Evolutionary conservation across 2,797 vertebrate genomes (phyloP).

Genomic region (Pterois miles): DNA sequence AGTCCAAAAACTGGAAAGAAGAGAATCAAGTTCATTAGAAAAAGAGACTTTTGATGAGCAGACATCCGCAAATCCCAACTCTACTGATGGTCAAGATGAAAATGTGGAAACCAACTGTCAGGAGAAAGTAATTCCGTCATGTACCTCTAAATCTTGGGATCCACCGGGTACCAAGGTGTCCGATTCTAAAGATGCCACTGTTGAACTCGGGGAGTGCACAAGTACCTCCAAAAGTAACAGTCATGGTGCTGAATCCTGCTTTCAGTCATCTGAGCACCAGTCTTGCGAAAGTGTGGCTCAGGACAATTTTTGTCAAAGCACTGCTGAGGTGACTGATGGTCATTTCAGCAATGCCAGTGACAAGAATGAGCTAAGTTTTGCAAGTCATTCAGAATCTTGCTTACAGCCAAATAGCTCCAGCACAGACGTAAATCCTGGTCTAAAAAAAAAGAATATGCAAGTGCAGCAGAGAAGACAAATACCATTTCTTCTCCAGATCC

Average conservation of each 20-base stretch:
- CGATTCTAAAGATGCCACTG: constrained; percentile 3
- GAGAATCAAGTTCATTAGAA: background rate
- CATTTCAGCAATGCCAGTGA: constrained; percentile 18
- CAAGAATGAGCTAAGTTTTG: constrained; percentile 49
- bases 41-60: constrained; percentile 11
- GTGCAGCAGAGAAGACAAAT: background rate
- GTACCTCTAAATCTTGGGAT: constrained; percentile 4
- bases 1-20: background rate
- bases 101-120: constrained; percentile 14
- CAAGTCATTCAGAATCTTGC: constrained; percentile 29
- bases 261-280: constrained; percentile 21
- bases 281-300: constrained; percentile 35
- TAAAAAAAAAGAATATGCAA: constrained; percentile 40
- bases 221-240: constrained; percentile 17
- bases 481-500: background rate
- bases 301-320: background rate
- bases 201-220: constrained; percentile 24
- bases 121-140: constrained; percentile 25
- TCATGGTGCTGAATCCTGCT: constrained; percentile 21
- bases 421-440: background rate
- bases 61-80: constrained; percentile 19
- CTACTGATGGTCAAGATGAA: constrained; percentile 19
- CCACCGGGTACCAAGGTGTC: background rate
- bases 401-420: background rate
- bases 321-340: constrained; percentile 1